phyloP scores from a whole-genome alignment of 2,113 vertebrate genomes.

The Gasterosteus nipponicus region DNA sequence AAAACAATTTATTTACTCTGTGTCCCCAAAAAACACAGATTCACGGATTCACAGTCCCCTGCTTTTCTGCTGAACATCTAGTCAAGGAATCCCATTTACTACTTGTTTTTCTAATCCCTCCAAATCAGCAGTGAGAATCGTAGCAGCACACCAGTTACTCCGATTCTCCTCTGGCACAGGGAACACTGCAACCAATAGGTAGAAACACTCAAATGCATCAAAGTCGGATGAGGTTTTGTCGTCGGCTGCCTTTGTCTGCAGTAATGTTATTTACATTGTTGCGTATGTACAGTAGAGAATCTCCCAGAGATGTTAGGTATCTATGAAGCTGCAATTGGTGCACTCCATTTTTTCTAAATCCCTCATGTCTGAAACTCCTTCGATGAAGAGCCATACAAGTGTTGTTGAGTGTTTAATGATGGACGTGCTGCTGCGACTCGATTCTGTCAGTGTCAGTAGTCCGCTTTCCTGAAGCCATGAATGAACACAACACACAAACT shows the following conservation, averaged over 20 bases:
- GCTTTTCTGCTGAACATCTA: slow-evolving; percentile 29
- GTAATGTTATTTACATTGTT: slow-evolving; percentile 72
- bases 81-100: slow-evolving; percentile 12
- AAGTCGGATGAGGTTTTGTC: slow-evolving; percentile 74
- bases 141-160: slow-evolving; percentile 47
- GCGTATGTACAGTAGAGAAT: slow-evolving; percentile 75
- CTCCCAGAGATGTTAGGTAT: slow-evolving; percentile 77
- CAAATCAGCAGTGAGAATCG: slow-evolving; percentile 30
- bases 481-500: slow-evolving; percentile 51
- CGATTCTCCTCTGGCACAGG: slow-evolving; percentile 46
- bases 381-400: slow-evolving; percentile 70
- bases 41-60: slow-evolving; percentile 21
- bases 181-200: slow-evolving; percentile 59
- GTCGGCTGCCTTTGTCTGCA: slow-evolving; percentile 65
- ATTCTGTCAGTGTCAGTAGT: slow-evolving; percentile 23
- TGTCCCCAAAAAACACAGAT: slow-evolving; percentile 9
- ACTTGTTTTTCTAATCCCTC: slow-evolving; percentile 15
- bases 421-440: slow-evolving; percentile 41
- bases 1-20: slow-evolving; percentile 4
- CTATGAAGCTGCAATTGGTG: slow-evolving; percentile 75
- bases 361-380: slow-evolving; percentile 59
- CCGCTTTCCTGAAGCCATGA: slow-evolving; percentile 37
- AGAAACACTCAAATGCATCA: slow-evolving; percentile 67
- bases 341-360: slow-evolving; percentile 57
- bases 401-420: slow-evolving; percentile 26